Evolutionary conservation across 2,797 vertebrate species (phyloP), one percentile per base, ranked within the genome.

Genomic region (Hafferia zeledoni): DNA sequence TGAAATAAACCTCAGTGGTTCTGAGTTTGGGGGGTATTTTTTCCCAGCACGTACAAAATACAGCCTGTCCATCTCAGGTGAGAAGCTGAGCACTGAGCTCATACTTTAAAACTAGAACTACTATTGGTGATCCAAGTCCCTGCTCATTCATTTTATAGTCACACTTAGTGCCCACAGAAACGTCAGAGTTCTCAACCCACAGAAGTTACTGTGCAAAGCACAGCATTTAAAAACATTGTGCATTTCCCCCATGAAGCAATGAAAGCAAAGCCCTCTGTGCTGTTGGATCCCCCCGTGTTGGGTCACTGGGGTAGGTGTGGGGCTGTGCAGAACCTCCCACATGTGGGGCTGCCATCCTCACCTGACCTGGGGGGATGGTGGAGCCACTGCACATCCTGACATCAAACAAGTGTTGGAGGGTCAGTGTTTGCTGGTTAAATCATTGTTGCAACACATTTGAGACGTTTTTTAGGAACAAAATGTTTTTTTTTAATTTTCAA

Each of bases 151-250:
- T 71, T 35, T 89, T 71, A 25, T 41, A 20, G 86, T 91, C 20
- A 1, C n/a, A 4, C 50, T 50, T 57, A 12, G 39, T 0, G 0
- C 75, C 72, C 64, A 25, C 50, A 39, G 31, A 39, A 64, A 6
- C 41, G 75, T 67, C 39, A 64, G 63, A 72, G 44, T 87, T 84
- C 60, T 33, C 44, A 39, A 4, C 18, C 41, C 2, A 0, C 9
- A 13, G 78, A 31, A 70, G n/a, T 23, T 50, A 10, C 8, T 24
- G 35, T 28, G 35, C 20, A 16, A 9, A 39, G 23, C 47, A 3
- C 23, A 9, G 6, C 3, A 1, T 22, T 83, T 78, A n/a, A 63
- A 71, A 23, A 56, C 3, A 10, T 12, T 28, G 61, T 64, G 43
- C 11, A 6, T 53, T 63, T 74, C n/a, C 53, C 31, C 4, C 6